Evolutionary conservation across 2,888 invertebrate species (phyloP), one percentile per base, ranked within the genome.

Genomic region (Thereva nobilitata): DNA sequence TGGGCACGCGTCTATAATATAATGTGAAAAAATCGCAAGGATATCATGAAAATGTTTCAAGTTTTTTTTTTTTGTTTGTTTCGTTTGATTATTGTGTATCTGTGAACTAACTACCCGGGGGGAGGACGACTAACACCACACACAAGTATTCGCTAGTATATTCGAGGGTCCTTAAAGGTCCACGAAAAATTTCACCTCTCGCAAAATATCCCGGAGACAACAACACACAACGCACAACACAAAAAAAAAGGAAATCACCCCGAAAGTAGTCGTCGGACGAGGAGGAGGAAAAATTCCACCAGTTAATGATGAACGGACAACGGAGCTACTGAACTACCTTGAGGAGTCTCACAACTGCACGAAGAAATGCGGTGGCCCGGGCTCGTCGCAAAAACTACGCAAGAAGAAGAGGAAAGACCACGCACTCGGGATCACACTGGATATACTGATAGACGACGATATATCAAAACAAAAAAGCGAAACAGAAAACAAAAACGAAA

Each of bases 201-300:
- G 59, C 10, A 12, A 10, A 45, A 45, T 45, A 45, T 40, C 59
- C 49, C 47, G 59, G 38, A 41, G 47, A 45, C 35, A 59, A 23
- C 8, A 6, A 9, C 49, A n/a, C 10, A 52, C 34, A 7, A 52
- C 6, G 10, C 6, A 47, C n/a, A 12, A 41, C 45, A 42, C 44
- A 42, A 42, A 52, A 12, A 57, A 9, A 10, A 45, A 45, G 35
- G n/a, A 41, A 23, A 23, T 23, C 23, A 23, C 23, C 23, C 23
- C 23, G 23, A 23, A 23, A 23, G 23, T 23, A n/a, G 23, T 23
- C 1, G 12, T 40, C 40, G 40, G 37, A 40, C 12, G 52, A 52
- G 44, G 64, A 45, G 53, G 64, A 53, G 53, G 64, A 64, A 64
- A 53, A 64, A 64, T 64, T 64, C 64, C 64, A 64, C 64, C 64